Evolutionary conservation across 2,888 invertebrate genomes (phyloP).

Genomic region (Uloborus plumipes): DNA sequence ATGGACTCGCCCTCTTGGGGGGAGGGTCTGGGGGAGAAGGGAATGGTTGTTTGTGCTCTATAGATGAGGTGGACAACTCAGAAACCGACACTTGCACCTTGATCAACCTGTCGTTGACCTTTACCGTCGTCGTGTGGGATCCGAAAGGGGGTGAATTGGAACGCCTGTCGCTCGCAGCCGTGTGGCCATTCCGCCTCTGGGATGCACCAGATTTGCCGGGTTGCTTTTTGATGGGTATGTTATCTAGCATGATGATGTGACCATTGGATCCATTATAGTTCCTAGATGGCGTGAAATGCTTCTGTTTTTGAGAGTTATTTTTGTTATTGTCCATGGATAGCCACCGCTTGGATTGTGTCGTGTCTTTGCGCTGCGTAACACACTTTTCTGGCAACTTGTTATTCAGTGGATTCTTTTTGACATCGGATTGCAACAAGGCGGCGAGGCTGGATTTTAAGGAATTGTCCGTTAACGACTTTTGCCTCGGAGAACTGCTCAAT

Average conservation of each 20-base stretch:
- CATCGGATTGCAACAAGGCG: slow-evolving; percentile 57
- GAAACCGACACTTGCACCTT: slow-evolving; percentile 57
- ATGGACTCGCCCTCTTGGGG: slow-evolving; percentile 48
- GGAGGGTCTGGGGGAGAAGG: slow-evolving; percentile 61
- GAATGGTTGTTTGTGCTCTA: slow-evolving; percentile 60
- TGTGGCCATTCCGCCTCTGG: slow-evolving; percentile 22
- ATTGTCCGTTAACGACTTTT: slow-evolving; percentile 13
- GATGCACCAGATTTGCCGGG: slow-evolving; percentile 14
- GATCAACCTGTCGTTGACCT: slow-evolving; percentile 43
- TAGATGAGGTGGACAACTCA: slow-evolving; percentile 44
- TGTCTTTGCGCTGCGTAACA: slow-evolving; percentile 5
- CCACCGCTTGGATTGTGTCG: slow-evolving; percentile 25
- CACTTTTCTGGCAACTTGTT: slow-evolving; percentile 20
- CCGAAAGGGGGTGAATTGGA: slow-evolving; percentile 36
- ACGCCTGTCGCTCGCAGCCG: slow-evolving; percentile 10
- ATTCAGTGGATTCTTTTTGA: slow-evolving; percentile 29
- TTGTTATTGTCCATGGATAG: slow-evolving; percentile 17
- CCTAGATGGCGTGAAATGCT: slow-evolving; percentile 24
- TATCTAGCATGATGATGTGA: slow-evolving; percentile 60
- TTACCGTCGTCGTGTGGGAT: slow-evolving; percentile 53
- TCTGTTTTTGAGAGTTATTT: slow-evolving; percentile 17
- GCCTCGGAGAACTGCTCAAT: slow-evolving; percentile 22
- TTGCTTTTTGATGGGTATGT: slow-evolving; percentile 31
- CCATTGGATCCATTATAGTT: slow-evolving; percentile 33
- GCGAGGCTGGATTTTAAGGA: slow-evolving; percentile 55